Percentiles rank a stretch among this genome's conserved stretches.
Conservation (phyloP, 2,113 vertebrate species). For the Pogonocichla stellata region DNA sequence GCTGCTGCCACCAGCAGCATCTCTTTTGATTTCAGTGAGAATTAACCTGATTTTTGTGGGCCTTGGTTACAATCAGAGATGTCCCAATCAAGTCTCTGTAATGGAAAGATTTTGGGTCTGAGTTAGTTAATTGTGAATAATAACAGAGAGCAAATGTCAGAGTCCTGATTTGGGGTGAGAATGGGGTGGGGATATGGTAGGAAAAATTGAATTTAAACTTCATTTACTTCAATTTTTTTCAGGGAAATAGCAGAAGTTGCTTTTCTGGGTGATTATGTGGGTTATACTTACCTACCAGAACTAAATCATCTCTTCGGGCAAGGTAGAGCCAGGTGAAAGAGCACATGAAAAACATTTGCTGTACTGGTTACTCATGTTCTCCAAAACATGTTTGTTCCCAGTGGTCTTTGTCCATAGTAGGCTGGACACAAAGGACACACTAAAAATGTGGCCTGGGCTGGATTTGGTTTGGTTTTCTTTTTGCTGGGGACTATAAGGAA, state of each 20-base stretch:
- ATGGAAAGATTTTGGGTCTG: background rate
- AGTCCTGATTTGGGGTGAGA: background rate
- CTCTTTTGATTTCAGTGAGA: background rate
- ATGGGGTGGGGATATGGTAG: background rate
- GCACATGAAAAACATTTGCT: background rate
- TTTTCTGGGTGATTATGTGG: background rate
- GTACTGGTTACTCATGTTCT: background rate
- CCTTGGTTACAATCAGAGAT: background rate
- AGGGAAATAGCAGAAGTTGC: background rate
- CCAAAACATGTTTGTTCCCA: fast-evolving
- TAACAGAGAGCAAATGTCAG: background rate
- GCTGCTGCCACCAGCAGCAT: background rate
- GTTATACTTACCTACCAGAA: background rate
- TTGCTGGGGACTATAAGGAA: background rate
- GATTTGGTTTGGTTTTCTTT: background rate
- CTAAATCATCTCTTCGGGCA: background rate
- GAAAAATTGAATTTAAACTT: background rate
- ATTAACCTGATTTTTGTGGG: background rate
- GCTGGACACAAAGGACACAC: background rate
- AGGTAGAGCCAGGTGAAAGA: background rate
- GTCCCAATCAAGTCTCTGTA: background rate
- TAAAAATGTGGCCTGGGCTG: fast-evolving
- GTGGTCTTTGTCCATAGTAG: background rate
- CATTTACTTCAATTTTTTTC: background rate
- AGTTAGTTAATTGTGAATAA: background rate